Percentiles rank a stretch among this genome's conserved stretches.
Conservation (phyloP, 53 echinoderm and acorn worm species). For the Paracentrotus lividus region DNA sequence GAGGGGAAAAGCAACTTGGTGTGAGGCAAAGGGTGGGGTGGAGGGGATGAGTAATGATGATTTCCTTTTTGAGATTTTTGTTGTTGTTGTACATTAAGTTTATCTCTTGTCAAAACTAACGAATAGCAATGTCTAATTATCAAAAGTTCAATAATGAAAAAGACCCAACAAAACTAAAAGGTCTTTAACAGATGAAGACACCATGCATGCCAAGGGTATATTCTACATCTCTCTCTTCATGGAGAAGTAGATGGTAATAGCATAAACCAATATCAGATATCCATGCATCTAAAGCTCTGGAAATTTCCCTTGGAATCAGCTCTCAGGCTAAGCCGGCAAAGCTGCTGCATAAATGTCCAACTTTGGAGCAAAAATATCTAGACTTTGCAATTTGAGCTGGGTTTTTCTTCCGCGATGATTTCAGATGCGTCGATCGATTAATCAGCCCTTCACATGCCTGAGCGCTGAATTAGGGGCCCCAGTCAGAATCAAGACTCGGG, state of each 20-base stretch:
- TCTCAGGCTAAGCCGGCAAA: conserved; percentile 16
- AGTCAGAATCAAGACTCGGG: conserved; percentile 7
- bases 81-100: too few relatives aligned
- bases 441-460: conserved; percentile 47
- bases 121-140: too few relatives aligned
- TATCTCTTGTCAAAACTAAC: too few relatives aligned
- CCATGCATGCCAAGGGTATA: background rate
- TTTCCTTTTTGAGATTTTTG: too few relatives aligned
- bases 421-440: conserved; percentile 56
- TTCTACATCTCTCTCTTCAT: conserved; percentile 29
- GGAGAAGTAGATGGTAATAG: background rate
- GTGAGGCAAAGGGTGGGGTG: too few relatives aligned
- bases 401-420: conserved; percentile 43
- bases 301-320: conserved; percentile 49
- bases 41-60: too few relatives aligned
- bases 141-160: too few relatives aligned
- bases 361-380: conserved; percentile 39
- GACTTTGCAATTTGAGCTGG: conserved; percentile 51
- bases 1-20: too few relatives aligned
- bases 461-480: conserved; percentile 57
- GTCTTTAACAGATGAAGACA: too few relatives aligned
- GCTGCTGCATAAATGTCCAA: conserved; percentile 43
- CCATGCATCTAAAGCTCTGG: conserved; percentile 44
- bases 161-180: too few relatives aligned
- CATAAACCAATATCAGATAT: conserved; percentile 58